phyloP scores from a whole-genome alignment of 2,888 invertebrate species.

The Agrilus biguttatus region DNA sequence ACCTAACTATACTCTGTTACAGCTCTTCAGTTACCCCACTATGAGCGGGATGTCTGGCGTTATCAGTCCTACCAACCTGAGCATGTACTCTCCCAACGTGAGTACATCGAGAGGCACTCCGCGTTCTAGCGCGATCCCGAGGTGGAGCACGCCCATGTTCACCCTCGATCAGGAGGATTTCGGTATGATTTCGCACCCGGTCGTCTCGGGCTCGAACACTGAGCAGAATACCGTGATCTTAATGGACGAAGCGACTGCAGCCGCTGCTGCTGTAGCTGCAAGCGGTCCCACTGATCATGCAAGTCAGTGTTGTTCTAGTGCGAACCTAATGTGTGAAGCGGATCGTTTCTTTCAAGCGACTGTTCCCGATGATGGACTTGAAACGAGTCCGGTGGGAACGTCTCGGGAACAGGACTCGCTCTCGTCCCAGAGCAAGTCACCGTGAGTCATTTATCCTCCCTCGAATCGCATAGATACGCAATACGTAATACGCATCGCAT shows the following conservation, averaged over 20 bases:
- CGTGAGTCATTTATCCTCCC: conserved; percentile 13
- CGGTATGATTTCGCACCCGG: conserved; percentile 74
- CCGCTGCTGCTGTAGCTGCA: conserved; percentile 15
- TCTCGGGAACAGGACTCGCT: conserved; percentile 22
- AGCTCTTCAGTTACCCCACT: conserved; percentile 88
- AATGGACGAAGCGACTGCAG: conserved; percentile 52
- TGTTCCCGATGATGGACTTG: conserved; percentile 41
- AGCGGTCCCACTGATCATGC: conserved; percentile 19
- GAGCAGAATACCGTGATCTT: conserved; percentile 57
- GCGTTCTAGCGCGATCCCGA: conserved; percentile 39
- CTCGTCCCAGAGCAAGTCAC: conserved; percentile 23
- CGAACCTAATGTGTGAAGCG: conserved; percentile 32
- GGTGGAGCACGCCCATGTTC: conserved; percentile 80
- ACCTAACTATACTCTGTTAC: conserved; percentile 20
- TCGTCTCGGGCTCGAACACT: conserved; percentile 43
- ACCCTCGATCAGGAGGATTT: conserved; percentile 85
- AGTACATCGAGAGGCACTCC: conserved; percentile 58
- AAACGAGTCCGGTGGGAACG: conserved; percentile 21
- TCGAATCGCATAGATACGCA: background rate
- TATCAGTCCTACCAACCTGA: conserved; percentile 77
- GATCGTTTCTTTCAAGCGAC: conserved; percentile 51
- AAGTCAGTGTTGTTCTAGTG: conserved; percentile 26
- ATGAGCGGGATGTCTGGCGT: conserved; percentile 78
- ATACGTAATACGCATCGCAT: too few species aligned
- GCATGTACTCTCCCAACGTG: conserved; percentile 63